Evolutionary conservation across 2,797 vertebrate genomes (phyloP).

Genomic region (Prionace glauca): DNA sequence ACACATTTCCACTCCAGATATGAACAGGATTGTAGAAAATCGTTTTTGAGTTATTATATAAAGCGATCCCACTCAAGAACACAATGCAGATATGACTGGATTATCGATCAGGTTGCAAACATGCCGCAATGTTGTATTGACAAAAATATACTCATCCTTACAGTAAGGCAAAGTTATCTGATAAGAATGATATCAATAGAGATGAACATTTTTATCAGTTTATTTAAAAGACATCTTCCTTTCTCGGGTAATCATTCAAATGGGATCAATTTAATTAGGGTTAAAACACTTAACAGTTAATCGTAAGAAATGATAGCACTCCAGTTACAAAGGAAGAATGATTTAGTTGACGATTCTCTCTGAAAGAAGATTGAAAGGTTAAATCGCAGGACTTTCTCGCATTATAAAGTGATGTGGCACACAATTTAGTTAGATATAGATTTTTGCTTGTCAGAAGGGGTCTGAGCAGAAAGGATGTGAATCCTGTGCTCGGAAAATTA

Average conservation of each 20-base stretch:
- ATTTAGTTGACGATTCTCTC: slow-evolving; percentile 14
- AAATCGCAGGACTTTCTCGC: background rate
- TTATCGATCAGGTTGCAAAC: slow-evolving; percentile 16
- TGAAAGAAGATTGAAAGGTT: slow-evolving; percentile 7
- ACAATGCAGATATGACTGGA: background rate
- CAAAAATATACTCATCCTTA: background rate
- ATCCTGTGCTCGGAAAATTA: background rate
- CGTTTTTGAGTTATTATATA: background rate
- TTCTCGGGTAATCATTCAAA: slow-evolving; percentile 1
- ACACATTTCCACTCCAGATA: too few species aligned
- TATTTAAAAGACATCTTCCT: background rate
- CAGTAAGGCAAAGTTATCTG: background rate
- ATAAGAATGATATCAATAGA: background rate
- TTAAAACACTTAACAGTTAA: background rate
- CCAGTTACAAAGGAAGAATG: background rate
- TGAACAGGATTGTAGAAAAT: background rate
- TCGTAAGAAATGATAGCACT: background rate
- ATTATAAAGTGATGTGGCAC: background rate
- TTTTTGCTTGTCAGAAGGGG: background rate
- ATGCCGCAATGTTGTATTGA: background rate
- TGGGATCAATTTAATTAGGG: background rate
- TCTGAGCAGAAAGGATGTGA: background rate
- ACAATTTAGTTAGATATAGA: slow-evolving; percentile 32
- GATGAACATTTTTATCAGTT: background rate
- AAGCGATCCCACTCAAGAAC: background rate